Percentiles rank a stretch among this genome's conserved stretches.
phyloP scores from a whole-genome alignment of 2,888 invertebrate genomes.

The Branchellion lobata region DNA sequence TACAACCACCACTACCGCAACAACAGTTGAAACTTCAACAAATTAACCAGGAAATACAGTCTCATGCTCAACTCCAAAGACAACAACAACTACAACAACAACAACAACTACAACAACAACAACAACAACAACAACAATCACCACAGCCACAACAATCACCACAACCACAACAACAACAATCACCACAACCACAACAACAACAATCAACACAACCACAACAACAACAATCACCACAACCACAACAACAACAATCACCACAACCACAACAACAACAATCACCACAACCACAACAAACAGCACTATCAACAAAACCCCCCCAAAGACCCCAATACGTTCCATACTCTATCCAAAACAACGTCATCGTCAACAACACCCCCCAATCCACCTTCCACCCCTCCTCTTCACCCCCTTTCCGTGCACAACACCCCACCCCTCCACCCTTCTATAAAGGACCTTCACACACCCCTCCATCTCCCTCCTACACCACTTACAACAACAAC shows the following conservation, averaged over 20 bases:
- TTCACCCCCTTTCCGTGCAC: not conserved
- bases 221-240: too few relatives aligned
- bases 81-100: not conserved
- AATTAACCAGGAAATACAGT: not conserved
- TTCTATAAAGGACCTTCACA: not conserved
- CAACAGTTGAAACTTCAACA: not conserved
- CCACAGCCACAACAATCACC: too few relatives aligned
- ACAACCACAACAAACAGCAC: too few relatives aligned
- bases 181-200: not conserved
- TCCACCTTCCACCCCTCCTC: not conserved
- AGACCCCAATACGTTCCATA: slow-evolving; percentile 6
- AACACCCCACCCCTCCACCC: not conserved
- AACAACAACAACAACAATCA: slow-evolving; percentile 10
- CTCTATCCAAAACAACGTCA: slow-evolving; percentile 10
- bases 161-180: not conserved
- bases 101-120: not conserved
- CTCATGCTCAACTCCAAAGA: too few relatives aligned
- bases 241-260: too few relatives aligned
- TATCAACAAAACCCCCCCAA: not conserved
- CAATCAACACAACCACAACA: not conserved
- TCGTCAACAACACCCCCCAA: not conserved
- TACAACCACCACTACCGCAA: not conserved
- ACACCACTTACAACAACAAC: too few relatives aligned
- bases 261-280: too few relatives aligned
- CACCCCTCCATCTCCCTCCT: not conserved